Evolutionary conservation across 2,113 vertebrate genomes (phyloP), one percentile per base, ranked within the genome.

Genomic region (Eidolon helvum): DNA sequence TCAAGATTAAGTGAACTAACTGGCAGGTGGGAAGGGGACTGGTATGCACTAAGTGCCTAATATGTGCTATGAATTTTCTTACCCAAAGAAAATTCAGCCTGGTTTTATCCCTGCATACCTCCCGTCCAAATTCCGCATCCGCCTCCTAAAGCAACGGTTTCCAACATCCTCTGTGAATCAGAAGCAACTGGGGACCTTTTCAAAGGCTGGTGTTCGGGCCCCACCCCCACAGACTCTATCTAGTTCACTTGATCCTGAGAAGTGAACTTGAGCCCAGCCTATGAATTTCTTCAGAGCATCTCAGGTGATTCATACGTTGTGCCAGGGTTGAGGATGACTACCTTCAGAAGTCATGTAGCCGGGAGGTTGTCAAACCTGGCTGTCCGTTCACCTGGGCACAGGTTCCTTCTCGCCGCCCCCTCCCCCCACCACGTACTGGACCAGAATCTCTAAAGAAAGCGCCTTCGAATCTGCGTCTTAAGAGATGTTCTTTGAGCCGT

Each of bases 371-470:
- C 8, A 3, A 16, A 38, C 19, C 30, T 24, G 57, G 16, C 55
- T 86, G 30, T 4, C 63, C 4, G 3, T 19, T 40, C 77, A 4
- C 45, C 55, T 55, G 43, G 61, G 38, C 18, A 33, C 7, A 10
- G 26, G 4, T 10, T 9, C 59, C 40, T 48, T 48, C 38, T 9
- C 10, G 7, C 30, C 33, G n/a, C 14, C 15, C 26, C 12, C 53
- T n/a, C n/a, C n/a, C n/a, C n/a, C n/a, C n/a, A n/a, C n/a, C 8
- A 1, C 0, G 2, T 6, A 11, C 48, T 0, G 57, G 48, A 28
- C 35, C 18, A 43, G 68, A 50, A 55, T 61, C 66, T 10, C 53
- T 9, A n/a, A 15, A 21, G 66, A 16, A 53, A n/a, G 30, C 3
- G 11, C 26, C 10, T 26, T 7, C 1, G 9, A 55, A 5, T 12